Base-by-base conservation (phyloP, 2,888 invertebrate species). In the Entomobrya proxima region DNA sequence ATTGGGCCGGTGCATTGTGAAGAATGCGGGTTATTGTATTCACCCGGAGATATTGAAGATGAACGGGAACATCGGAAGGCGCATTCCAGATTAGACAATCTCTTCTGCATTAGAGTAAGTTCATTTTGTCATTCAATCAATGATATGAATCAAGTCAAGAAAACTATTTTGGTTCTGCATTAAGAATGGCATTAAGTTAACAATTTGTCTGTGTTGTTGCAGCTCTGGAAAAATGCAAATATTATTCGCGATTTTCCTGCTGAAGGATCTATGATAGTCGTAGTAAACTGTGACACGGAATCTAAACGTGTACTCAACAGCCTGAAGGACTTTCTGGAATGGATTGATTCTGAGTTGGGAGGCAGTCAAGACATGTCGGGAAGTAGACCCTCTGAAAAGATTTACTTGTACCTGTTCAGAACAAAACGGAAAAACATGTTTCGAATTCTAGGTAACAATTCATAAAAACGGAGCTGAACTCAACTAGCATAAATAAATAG, bases 311-410 rank as follows among this genome's bases (percentile, higher is more conserved):
- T 86, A 0, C 18, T 87, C 15, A 88, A 88, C 30, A 61, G 77
- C 5, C 80, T 90, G 11, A 76, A 77, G 52, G 88, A 88, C 30
- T 89, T 90, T 77, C 50, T 89, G 13, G 77, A 83, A 6, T 90
- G 90, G 90, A 52, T 90, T 13, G 90, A 90, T 47, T 89, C 90
- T 7, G 90, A 89, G 81, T 55, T 90, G 11, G 88, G 89, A 13
- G 85, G 76, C 21, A 74, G 52, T 5, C 55, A 55, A 15, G 85
- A 85, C 30, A 21, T 72, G 4, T 77, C 77, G 6, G 75, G 52
- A 27, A 32, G 18, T 3, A 61, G 32, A 7, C 50, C 79, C 9
- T 76, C 78, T 15, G 81, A 87, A 69, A 83, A 80, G 64, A 75
- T 89, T 13, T 88, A 88, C 67, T 52, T 90, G 11, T 89, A 89